Evolutionary conservation across 2,113 vertebrate species (phyloP), one percentile per base, ranked within the genome.

Genomic region (Tautogolabrus adspersus): DNA sequence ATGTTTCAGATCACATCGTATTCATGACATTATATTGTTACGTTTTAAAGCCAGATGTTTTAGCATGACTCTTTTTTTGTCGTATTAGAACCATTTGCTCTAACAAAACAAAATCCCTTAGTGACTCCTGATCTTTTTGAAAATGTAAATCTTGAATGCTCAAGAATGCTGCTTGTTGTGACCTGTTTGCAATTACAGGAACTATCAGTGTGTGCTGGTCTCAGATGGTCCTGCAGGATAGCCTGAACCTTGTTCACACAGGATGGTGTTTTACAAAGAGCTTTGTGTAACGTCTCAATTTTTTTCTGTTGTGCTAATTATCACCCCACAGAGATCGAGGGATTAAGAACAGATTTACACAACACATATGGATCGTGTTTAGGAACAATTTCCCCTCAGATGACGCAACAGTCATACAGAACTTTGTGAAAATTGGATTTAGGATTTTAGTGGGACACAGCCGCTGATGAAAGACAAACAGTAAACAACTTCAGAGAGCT

Each of bases 401-500:
- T 40, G 52, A 44, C 2, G 42, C n/a, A 72, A 47, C 3, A 47
- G 26, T 9, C 40, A 4, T 15, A 21, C 54, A 23, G 40, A 37
- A 16, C 16, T 70, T 77, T 56, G 15, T 1, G 11, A 52, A 46
- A 81, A 77, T 78, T 70, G 18, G 7, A 75, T 85, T 87, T 68
- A 1, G 54, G 80, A 75, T 79, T 79, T 78, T 70, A 42, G 34
- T 81, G 54, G 74, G 8, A 59, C 64, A 66, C 61, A 40, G 55
- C 22, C 1, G 0, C 6, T 46, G 74, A 70, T 70, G 71, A 82
- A 86, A 77, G 60, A 72, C 38, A 12, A 34, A 78, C 10, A 83
- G 64, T 79, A 87, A 78, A 88, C 83, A 79, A 42, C 37, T 65
- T 88, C 42, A 77, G 75, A 80, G 77, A n/a, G 44, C 34, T 21